A percentile compares a stretch with the other conserved stretches of the same genome.
phyloP scores from a whole-genome alignment of 2,888 invertebrate species.

The Hemaris fuciformis region DNA sequence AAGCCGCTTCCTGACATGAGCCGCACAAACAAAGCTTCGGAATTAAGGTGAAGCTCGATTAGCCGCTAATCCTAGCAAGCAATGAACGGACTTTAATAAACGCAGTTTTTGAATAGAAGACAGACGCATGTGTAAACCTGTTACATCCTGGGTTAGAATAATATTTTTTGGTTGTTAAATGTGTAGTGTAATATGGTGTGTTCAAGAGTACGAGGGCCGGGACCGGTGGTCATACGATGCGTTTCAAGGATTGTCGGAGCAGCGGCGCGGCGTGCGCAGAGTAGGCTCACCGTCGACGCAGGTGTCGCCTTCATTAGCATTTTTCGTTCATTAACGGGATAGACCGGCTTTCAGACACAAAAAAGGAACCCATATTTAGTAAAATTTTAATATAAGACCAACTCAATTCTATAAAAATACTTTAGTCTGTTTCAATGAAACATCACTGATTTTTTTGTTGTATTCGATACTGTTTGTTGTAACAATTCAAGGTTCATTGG shows the following conservation, averaged over 20 bases:
- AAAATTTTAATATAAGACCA: neutral
- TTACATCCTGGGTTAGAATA: too few relatives aligned
- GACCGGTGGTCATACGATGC: neutral
- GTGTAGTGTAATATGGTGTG: neutral
- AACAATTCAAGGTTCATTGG: slow-evolving; percentile 58
- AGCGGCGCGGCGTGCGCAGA: neutral
- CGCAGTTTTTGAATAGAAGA: neutral
- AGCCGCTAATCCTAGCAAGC: neutral
- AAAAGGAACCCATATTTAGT: slow-evolving; percentile 41
- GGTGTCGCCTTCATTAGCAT: slow-evolving; percentile 70
- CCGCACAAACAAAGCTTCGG: slow-evolving; percentile 41
- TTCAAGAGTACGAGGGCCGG: too few relatives aligned
- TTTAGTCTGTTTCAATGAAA: neutral
- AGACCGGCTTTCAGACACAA: slow-evolving; percentile 37
- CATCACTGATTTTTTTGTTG: slow-evolving; percentile 42
- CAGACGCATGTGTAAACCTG: neutral
- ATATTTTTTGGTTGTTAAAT: too few relatives aligned
- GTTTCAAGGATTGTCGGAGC: neutral
- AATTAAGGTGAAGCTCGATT: neutral
- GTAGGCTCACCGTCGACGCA: slow-evolving; percentile 38
- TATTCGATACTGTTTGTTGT: slow-evolving; percentile 48
- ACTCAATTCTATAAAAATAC: too few relatives aligned
- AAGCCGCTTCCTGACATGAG: slow-evolving; percentile 42
- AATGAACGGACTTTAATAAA: neutral
- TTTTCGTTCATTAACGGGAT: slow-evolving; percentile 70